Base-by-base conservation (phyloP, 2,888 invertebrate genomes). In the Elmis aenea region DNA sequence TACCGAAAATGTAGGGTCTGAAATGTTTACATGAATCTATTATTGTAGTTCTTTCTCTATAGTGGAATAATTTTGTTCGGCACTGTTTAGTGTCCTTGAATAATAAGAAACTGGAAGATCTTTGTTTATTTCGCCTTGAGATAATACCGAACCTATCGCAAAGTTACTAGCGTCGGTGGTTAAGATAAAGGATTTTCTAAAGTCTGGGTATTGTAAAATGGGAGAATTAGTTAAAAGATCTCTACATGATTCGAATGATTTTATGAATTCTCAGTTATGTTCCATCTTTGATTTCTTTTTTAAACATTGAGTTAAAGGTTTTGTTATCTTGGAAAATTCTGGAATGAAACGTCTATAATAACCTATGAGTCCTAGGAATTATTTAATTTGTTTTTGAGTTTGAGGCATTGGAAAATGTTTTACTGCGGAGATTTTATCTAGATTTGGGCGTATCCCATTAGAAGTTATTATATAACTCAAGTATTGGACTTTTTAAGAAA, bases 151-250 rank as follows among this genome's bases (percentile, higher is more conserved):
- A n/a, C n/a, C n/a, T n/a, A n/a, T n/a, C n/a, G n/a, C n/a, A 13
- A 13, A 21, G 3, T 30, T 22, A 5, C 24, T 13, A 4, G 48
- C 41, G 29, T 48, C 44, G 1, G 41, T 44, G 5, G 48, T 48
- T 14, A 45, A 13, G 16, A 31, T 26, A 29, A 48, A 48, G 22
- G 12, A 13, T 38, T 47, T 21, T 10, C 13, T 13, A 25, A 48
- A 48, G 25, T 48, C 37, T 2, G 44, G 48, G 23, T 42, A 39
- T 33, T 38, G 28, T 16, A 45, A 21, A 9, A 48, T 38, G 10
- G 46, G 48, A 3, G 33, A 26, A 11, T 32, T 37, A 3, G 18
- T 27, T 12, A 34, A 13, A 11, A 35, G 5, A 5, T 13, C 14
- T 33, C 30, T 25, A 13, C 11, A 23, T 9, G 26, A 5, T 29